Percentiles rank a stretch among this genome's conserved stretches.
These are phyloP conservation scores for Scelioninae gen. 1 DNA, from an alignment of 2,888 invertebrate genomes.

Conservation along the genomic window DNA sequence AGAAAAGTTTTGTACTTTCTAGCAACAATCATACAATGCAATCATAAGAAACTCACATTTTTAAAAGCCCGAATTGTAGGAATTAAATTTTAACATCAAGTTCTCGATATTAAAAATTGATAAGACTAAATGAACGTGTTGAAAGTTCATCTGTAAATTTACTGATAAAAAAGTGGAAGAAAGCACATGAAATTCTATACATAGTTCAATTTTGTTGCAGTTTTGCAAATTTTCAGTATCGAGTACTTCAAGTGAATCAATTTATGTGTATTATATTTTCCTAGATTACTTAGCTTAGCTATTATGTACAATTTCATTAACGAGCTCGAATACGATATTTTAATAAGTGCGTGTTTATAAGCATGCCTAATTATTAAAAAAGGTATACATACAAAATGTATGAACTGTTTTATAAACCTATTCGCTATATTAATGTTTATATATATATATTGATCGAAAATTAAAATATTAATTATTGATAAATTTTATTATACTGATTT, in stretches of 20 bases:
- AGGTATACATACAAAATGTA: conserved; percentile 44
- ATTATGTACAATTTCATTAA: conserved; percentile 55
- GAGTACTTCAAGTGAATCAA: conserved; percentile 12
- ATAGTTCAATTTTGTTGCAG: background rate
- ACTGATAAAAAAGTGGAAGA: background rate
- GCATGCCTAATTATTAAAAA: conserved; percentile 53
- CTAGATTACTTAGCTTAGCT: conserved; percentile 53
- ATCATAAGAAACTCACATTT: conserved; percentile 7
- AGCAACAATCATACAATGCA: conserved; percentile 29
- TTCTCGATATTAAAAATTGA: conserved; percentile 31
- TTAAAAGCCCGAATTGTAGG: conserved; percentile 24
- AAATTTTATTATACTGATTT: conserved; percentile 42
- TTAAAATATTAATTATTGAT: conserved; percentile 30
- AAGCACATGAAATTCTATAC: background rate
- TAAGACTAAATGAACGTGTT: background rate
- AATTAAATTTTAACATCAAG: conserved; percentile 8
- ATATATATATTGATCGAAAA: conserved; percentile 35
- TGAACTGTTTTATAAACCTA: conserved; percentile 39
- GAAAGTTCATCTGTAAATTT: background rate
- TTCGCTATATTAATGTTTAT: conserved; percentile 41
- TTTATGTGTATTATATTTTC: conserved; percentile 65
- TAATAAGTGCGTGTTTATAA: conserved; percentile 54
- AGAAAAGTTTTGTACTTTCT: conserved; percentile 31
- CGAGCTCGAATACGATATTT: conserved; percentile 65
- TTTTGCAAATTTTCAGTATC: conserved; percentile 33